phyloP scores from a whole-genome alignment of 2,888 invertebrate species.

The Thyatira batis region DNA sequence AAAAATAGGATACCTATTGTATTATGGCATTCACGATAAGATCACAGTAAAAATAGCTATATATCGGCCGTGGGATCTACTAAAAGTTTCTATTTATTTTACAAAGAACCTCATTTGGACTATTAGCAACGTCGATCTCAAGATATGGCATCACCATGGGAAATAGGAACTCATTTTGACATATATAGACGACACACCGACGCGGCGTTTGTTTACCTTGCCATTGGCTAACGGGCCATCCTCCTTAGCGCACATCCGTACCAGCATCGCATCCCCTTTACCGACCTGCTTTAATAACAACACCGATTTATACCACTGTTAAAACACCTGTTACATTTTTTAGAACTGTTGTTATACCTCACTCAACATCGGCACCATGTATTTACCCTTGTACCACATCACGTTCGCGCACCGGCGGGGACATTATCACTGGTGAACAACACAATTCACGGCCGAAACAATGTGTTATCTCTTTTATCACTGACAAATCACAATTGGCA shows the following conservation, averaged over 20 bases:
- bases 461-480: slow-evolving; percentile 13
- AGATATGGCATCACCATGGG: too few species aligned
- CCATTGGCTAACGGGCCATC: slow-evolving; percentile 48
- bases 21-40: neutral
- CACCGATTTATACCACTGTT: slow-evolving; percentile 25
- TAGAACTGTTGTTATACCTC: slow-evolving; percentile 34
- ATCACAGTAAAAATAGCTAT: neutral
- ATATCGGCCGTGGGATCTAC: too few species aligned
- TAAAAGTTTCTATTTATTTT: too few species aligned
- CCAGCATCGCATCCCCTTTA: slow-evolving; percentile 47
- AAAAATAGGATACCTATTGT: neutral
- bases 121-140: too few species aligned
- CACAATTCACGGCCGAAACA: neutral
- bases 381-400: slow-evolving; percentile 50
- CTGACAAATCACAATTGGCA: slow-evolving; percentile 12
- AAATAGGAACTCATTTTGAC: too few species aligned
- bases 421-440: slow-evolving; percentile 23
- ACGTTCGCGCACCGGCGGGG: slow-evolving; percentile 16
- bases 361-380: slow-evolving; percentile 44
- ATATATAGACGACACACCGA: neutral
- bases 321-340: slow-evolving; percentile 10
- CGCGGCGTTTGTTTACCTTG: slow-evolving; percentile 48
- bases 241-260: slow-evolving; percentile 59
- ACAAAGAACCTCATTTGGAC: too few species aligned
- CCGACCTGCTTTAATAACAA: slow-evolving; percentile 35